Evolutionary conservation across 2,797 vertebrate genomes (phyloP).

Genomic region (Sylvia borin): DNA sequence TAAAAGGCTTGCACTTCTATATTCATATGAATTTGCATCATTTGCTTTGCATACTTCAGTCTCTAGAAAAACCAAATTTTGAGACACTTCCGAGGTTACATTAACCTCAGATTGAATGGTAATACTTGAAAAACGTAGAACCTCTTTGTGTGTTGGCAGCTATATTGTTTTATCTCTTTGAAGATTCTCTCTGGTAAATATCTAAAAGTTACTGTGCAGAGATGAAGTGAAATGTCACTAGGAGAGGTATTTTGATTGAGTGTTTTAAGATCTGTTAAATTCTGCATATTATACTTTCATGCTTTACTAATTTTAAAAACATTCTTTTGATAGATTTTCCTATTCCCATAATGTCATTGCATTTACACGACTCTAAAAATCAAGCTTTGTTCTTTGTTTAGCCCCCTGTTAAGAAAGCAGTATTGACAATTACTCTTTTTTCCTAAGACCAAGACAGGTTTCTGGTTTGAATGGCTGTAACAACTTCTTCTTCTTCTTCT

Average conservation of each 20-base stretch:
- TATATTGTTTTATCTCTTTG: neutral
- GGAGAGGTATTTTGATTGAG: neutral
- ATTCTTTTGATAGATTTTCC: neutral
- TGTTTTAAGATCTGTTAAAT: conserved; percentile 12
- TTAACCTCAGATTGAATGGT: neutral
- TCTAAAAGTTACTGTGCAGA: neutral
- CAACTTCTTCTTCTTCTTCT: neutral
- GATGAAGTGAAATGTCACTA: neutral
- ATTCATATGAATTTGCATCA: neutral
- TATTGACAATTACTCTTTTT: neutral
- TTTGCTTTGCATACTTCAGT: neutral
- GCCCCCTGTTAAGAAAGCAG: neutral
- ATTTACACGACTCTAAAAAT: neutral
- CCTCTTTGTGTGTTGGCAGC: neutral
- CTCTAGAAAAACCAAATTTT: neutral
- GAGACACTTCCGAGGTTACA: neutral
- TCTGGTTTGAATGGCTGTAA: neutral
- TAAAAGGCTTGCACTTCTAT: neutral
- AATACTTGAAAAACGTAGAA: neutral
- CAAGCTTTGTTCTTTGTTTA: neutral
- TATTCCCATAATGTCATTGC: neutral
- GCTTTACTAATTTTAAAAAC: neutral
- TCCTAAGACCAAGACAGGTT: neutral
- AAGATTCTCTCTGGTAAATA: neutral
- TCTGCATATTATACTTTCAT: neutral